A percentile compares a stretch with the other conserved stretches of the same genome.
These are phyloP conservation scores for Anagrus nilaparvatae DNA, from an alignment of 1,140 invertebrate genomes.

Conservation along the genomic window DNA sequence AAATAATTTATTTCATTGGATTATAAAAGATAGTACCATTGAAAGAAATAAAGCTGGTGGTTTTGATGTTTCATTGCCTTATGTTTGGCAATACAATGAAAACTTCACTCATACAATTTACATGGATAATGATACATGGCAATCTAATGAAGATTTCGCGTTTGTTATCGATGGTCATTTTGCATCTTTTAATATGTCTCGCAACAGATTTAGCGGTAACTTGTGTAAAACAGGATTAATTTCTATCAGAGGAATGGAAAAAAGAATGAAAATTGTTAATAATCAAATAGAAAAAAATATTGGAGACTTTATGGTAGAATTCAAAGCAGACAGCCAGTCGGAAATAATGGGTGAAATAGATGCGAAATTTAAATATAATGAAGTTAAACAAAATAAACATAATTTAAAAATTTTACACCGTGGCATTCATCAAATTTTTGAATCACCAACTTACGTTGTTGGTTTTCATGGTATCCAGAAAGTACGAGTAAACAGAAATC, in stretches of 20 bases:
- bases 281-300: slow-evolving; percentile 73
- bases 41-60: slow-evolving; percentile 76
- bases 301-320: slow-evolving; percentile 79
- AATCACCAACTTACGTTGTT: slow-evolving; percentile 70
- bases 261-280: slow-evolving; percentile 73
- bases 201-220: slow-evolving; percentile 80
- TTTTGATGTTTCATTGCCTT: slow-evolving; percentile 76
- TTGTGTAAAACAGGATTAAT: slow-evolving; percentile 73
- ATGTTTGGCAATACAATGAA: slow-evolving; percentile 91
- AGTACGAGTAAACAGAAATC: slow-evolving; percentile 80
- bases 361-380: slow-evolving; percentile 71
- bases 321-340: slow-evolving; percentile 83
- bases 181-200: slow-evolving; percentile 69
- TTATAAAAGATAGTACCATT: slow-evolving; percentile 77
- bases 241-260: slow-evolving; percentile 91
- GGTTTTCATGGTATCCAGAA: slow-evolving; percentile 92
- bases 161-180: slow-evolving; percentile 87
- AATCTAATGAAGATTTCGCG: slow-evolving; percentile 74
- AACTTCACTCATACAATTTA: slow-evolving; percentile 86
- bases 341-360: slow-evolving; percentile 79
- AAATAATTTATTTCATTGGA: slow-evolving; percentile 91
- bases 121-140: slow-evolving; percentile 78
- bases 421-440: slow-evolving; percentile 39
- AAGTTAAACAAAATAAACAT: slow-evolving; percentile 60
- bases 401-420: slow-evolving; percentile 19